Conservation (phyloP, 2,888 invertebrate species). For the Epistrophe eligans region DNA sequence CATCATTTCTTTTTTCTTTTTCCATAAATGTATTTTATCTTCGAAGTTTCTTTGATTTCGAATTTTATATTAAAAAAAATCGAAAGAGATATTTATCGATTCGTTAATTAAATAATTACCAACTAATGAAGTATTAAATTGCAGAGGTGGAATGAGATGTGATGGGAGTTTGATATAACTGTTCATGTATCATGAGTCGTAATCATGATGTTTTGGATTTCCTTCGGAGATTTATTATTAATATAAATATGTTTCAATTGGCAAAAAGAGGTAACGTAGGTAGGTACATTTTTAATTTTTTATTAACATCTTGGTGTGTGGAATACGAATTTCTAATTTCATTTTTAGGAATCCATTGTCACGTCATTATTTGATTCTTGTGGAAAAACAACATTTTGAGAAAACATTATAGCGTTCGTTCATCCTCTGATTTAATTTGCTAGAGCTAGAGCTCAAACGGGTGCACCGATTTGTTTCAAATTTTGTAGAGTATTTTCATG, state of each 20-base stretch:
- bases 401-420: too few relatives aligned
- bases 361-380: background rate
- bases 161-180: background rate
- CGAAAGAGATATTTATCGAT: constrained; percentile 42
- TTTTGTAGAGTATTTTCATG: too few relatives aligned
- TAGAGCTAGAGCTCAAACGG: too few relatives aligned
- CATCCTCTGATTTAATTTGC: too few relatives aligned
- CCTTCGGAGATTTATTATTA: background rate
- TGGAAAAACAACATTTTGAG: background rate
- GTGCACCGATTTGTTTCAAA: too few relatives aligned
- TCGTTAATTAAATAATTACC: constrained; percentile 65
- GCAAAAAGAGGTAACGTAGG: background rate
- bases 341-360: background rate
- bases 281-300: background rate
- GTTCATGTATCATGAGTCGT: constrained; percentile 1
- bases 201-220: background rate
- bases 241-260: background rate
- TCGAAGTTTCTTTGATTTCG: constrained; percentile 55
- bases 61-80: constrained; percentile 28
- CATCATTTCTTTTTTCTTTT: constrained; percentile 10
- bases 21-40: background rate
- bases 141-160: constrained; percentile 15
- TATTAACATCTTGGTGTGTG: background rate
- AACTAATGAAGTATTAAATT: constrained; percentile 45
- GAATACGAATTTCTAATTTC: background rate